These are phyloP conservation scores for Lordiphosa mommai DNA, from an alignment of 1,140 invertebrate genomes.

Conservation along the genomic window DNA sequence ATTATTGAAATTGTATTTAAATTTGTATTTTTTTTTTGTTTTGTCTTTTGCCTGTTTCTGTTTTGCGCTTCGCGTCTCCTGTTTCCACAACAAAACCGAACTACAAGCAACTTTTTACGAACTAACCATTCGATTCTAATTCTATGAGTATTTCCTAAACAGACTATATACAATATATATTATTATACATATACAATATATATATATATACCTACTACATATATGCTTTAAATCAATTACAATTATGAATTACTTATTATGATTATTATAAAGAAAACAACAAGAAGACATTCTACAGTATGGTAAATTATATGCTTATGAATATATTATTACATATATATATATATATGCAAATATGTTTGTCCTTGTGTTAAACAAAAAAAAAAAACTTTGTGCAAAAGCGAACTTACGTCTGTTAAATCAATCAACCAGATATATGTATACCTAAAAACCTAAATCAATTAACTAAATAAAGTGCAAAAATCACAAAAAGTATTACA, in stretches of 20 bases:
- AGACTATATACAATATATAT: conserved; percentile 53
- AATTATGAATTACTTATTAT: conserved; percentile 33
- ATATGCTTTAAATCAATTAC: conserved; percentile 76
- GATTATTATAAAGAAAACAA: conserved; percentile 61
- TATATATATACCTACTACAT: conserved; percentile 29
- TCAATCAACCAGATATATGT: conserved; percentile 29
- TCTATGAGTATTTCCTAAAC: conserved; percentile 74
- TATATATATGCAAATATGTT: conserved; percentile 12
- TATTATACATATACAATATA: conserved; percentile 16
- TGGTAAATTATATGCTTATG: conserved; percentile 71
- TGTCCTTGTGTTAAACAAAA: conserved; percentile 43
- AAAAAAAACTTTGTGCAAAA: conserved; percentile 33
- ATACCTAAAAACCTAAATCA: conserved; percentile 53
- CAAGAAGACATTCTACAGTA: conserved; percentile 74
- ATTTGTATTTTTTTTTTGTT: conserved; percentile 61
- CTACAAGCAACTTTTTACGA: conserved; percentile 22
- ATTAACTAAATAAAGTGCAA: conserved; percentile 74
- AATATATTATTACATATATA: conserved; percentile 37
- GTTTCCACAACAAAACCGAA: conserved; percentile 22
- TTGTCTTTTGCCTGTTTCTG: conserved; percentile 12
- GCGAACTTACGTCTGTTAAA: conserved; percentile 42
- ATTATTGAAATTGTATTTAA: conserved; percentile 13
- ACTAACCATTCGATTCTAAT: conserved; percentile 49
- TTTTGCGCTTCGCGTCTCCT: conserved; percentile 17
- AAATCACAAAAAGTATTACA: conserved; percentile 40